Evolutionary conservation across 2,888 invertebrate species (phyloP).

Genomic region (Trachelus stipa): DNA sequence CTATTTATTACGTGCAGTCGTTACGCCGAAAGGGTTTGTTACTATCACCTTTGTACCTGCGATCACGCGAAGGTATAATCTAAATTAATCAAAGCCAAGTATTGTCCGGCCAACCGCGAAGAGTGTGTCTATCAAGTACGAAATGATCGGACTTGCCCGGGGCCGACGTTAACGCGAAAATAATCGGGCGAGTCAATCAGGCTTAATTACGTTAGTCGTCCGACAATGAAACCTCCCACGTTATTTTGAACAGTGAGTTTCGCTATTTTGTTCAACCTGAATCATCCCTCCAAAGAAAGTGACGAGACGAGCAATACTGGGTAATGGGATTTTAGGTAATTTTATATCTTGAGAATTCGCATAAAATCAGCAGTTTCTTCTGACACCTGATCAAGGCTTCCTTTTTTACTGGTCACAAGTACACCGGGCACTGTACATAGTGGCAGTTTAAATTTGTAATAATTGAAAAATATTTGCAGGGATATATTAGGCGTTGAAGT

Average conservation of each 20-base stretch:
- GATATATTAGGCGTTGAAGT: not conserved
- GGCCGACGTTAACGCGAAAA: not conserved
- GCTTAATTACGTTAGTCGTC: not conserved
- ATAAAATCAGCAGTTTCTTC: not conserved
- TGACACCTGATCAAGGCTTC: not conserved
- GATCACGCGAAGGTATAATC: constrained; percentile 21
- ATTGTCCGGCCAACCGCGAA: not conserved
- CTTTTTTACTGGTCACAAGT: not conserved
- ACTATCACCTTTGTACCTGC: not conserved
- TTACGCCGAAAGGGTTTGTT: not conserved
- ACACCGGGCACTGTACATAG: not conserved
- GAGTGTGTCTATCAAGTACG: not conserved
- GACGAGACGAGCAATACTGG: not conserved
- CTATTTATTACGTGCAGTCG: constrained; percentile 14
- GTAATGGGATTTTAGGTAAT: not conserved
- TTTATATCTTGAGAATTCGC: not conserved
- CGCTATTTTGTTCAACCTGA: not conserved
- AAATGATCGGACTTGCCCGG: not conserved
- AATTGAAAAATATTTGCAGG: not conserved
- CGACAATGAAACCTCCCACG: constrained; percentile 9
- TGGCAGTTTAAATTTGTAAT: not conserved
- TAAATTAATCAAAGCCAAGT: constrained; percentile 18
- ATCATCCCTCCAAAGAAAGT: not conserved
- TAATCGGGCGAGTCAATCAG: constrained; percentile 1
- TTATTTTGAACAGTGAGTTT: not conserved